These are phyloP conservation scores for Gallinago paraguaiae DNA, from an alignment of 2,113 vertebrate genomes.

Conservation along the genomic window DNA sequence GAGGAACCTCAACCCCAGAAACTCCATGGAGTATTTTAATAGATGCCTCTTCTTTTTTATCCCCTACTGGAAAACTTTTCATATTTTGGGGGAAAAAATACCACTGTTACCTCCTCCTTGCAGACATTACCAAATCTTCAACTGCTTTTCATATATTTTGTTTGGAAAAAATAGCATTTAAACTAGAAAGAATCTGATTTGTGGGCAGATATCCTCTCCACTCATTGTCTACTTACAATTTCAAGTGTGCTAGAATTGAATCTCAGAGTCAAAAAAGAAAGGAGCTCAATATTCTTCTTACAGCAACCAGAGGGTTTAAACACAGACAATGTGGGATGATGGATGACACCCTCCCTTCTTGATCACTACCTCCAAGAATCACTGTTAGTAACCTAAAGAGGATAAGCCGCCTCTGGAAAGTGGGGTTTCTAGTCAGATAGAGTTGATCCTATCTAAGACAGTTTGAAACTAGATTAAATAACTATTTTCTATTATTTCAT, in stretches of 20 bases:
- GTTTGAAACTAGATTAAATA: not conserved
- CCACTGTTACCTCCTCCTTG: not conserved
- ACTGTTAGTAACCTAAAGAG: not conserved
- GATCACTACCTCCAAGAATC: not conserved
- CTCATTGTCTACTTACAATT: constrained; percentile 30
- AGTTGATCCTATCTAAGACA: not conserved
- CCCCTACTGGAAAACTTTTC: not conserved
- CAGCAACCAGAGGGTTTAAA: not conserved
- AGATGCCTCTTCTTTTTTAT: not conserved
- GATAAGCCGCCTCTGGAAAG: not conserved
- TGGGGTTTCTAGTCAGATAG: not conserved
- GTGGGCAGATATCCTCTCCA: not conserved
- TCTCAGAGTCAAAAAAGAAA: constrained; percentile 14
- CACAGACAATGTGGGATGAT: not conserved
- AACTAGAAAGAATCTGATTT: constrained; percentile 37
- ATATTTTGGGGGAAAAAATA: not conserved
- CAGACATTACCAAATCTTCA: not conserved
- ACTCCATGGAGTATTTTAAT: not conserved
- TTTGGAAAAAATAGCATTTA: constrained; percentile 45
- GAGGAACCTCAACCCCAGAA: not conserved
- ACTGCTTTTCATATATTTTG: not conserved
- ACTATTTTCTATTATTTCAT: not conserved
- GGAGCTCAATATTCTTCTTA: constrained; percentile 26
- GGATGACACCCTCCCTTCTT: not conserved
- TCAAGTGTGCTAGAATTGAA: constrained; percentile 45